Evolutionary conservation across 2,888 invertebrate species (phyloP).

Genomic region (Adela reaumurella): DNA sequence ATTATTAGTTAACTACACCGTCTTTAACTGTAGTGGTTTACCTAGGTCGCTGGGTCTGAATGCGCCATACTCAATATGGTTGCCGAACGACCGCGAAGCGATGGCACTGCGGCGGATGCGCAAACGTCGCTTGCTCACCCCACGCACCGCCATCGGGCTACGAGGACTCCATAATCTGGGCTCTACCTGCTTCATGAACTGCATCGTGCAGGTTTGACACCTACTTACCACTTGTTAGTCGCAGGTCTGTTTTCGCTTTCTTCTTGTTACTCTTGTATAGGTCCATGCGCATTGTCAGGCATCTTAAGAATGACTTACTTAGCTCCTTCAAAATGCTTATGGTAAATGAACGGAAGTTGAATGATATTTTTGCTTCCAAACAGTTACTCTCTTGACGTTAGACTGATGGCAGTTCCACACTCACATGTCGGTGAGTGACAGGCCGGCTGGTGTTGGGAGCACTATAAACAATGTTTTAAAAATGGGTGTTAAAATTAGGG

Average conservation of each 20-base stretch:
- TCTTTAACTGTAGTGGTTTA: too few relatives aligned
- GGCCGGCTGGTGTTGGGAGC: too few relatives aligned
- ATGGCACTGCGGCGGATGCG: slow-evolving; percentile 72
- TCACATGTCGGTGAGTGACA: too few relatives aligned
- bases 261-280: not conserved
- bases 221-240: too few relatives aligned
- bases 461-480: too few relatives aligned
- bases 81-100: slow-evolving; percentile 73
- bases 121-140: slow-evolving; percentile 72
- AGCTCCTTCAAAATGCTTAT: too few relatives aligned
- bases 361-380: too few relatives aligned
- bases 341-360: too few relatives aligned
- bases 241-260: not conserved
- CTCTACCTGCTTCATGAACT: slow-evolving; percentile 98
- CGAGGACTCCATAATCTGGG: slow-evolving; percentile 94
- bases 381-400: too few relatives aligned
- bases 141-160: slow-evolving; percentile 83
- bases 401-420: too few relatives aligned
- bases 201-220: slow-evolving; percentile 79
- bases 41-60: slow-evolving; percentile 55
- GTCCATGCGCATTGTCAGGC: not conserved
- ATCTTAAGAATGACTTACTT: too few relatives aligned
- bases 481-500: too few relatives aligned
- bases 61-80: slow-evolving; percentile 70
- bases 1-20: not conserved